phyloP scores from a whole-genome alignment of 1,140 invertebrate genomes.

The Sarcophaga peregrina region DNA sequence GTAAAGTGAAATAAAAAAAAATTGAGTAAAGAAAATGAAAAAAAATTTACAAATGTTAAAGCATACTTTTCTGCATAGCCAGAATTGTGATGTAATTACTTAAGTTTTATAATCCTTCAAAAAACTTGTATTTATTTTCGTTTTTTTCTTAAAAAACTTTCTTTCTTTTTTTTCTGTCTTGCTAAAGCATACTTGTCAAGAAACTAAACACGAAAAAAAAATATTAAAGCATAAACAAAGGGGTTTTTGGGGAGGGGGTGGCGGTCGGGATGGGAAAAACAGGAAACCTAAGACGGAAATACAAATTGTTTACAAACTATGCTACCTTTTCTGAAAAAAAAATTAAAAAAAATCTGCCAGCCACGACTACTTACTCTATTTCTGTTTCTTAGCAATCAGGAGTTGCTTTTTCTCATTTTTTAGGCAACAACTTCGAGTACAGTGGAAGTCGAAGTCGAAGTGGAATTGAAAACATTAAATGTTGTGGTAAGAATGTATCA shows the following conservation, averaged over 20 bases:
- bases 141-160: neutral
- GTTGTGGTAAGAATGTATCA: too few relatives aligned
- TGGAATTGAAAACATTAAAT: too few relatives aligned
- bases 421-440: too few relatives aligned
- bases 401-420: too few relatives aligned
- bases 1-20: too few relatives aligned
- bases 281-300: neutral
- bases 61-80: neutral
- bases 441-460: too few relatives aligned
- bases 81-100: conserved; percentile 15
- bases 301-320: conserved; percentile 23
- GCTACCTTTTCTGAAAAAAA: neutral
- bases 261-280: too few relatives aligned
- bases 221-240: neutral
- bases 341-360: too few relatives aligned
- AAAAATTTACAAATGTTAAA: neutral
- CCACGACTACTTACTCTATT: too few relatives aligned
- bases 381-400: too few relatives aligned
- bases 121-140: neutral
- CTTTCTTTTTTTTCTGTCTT: neutral
- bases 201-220: neutral
- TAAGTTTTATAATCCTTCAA: conserved; percentile 4
- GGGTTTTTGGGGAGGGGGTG: too few relatives aligned
- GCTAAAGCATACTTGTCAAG: conserved; percentile 1
- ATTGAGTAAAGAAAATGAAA: neutral